phyloP scores from a whole-genome alignment of 1,140 invertebrate species.

The Papilio polyxenes region DNA sequence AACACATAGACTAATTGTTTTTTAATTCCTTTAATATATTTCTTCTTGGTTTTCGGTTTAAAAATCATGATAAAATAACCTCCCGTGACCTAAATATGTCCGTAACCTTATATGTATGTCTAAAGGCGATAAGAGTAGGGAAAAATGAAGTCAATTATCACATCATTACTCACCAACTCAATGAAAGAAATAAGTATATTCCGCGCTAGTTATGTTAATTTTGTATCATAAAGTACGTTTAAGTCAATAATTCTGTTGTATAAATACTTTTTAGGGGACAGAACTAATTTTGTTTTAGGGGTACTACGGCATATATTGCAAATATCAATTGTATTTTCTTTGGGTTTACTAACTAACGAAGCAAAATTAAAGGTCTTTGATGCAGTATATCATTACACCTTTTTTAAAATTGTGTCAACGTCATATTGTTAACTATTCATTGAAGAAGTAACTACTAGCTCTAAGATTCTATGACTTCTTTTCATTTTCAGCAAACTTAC shows the following conservation, averaged over 20 bases:
- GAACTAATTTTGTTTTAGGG: too few species aligned
- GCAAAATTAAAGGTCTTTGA: too few species aligned
- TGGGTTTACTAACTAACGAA: too few species aligned
- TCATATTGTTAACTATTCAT: conserved; percentile 19
- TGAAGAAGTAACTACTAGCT: conserved; percentile 17
- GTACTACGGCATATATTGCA: too few species aligned
- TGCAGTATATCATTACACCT: too few species aligned
- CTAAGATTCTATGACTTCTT: conserved; percentile 30
- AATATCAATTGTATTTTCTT: too few species aligned
- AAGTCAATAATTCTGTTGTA: not conserved
- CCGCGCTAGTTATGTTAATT: not conserved
- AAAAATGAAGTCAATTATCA: not conserved
- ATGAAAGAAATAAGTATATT: not conserved
- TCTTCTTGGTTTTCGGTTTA: not conserved
- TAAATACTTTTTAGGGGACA: not conserved
- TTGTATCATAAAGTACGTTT: not conserved
- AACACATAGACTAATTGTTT: too few species aligned
- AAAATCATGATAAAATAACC: not conserved
- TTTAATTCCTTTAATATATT: not conserved
- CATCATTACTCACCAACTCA: not conserved
- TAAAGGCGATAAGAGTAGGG: not conserved
- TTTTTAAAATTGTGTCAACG: not conserved
- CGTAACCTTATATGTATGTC: not conserved
- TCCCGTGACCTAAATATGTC: not conserved
- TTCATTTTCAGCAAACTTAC: conserved; percentile 50